phyloP scores from a whole-genome alignment of 2,113 vertebrate species.

The Agapornis roseicollis region DNA sequence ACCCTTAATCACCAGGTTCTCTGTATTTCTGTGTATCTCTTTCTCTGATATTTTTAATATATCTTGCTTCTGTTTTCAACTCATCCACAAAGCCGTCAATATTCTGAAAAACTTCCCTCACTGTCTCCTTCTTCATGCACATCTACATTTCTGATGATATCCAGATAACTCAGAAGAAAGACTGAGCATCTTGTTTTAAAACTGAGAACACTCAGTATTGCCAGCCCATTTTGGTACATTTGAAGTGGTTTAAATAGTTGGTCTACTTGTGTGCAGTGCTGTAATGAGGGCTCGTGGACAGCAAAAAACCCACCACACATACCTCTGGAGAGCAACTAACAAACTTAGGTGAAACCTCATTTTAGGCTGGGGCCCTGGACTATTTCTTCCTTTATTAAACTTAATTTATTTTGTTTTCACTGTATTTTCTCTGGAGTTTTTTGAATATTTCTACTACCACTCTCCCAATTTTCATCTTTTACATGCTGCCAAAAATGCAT shows the following conservation, averaged over 20 bases:
- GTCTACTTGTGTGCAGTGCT: neutral
- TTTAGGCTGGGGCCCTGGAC: neutral
- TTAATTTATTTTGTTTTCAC: neutral
- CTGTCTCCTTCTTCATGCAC: neutral
- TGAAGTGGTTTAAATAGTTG: neutral
- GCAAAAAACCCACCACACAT: neutral
- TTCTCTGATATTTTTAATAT: conserved; percentile 59
- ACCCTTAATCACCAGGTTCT: conserved; percentile 73
- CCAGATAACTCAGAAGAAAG: conserved; percentile 50
- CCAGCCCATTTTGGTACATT: neutral
- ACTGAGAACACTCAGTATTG: conserved; percentile 19
- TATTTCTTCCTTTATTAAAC: neutral
- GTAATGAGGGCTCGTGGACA: conserved; percentile 17
- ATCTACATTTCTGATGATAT: conserved; percentile 45
- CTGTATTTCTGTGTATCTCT: conserved; percentile 21
- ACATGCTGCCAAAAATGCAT: neutral
- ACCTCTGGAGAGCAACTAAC: neutral
- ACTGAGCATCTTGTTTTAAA: conserved; percentile 11
- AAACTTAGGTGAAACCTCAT: neutral
- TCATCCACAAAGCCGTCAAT: conserved; percentile 63
- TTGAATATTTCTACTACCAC: neutral
- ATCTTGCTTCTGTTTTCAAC: conserved; percentile 60
- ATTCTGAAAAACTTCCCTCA: conserved; percentile 53
- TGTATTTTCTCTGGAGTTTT: neutral
- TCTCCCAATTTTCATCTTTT: neutral